A percentile compares a stretch with the other conserved stretches of the same genome.
Conservation (phyloP, 2,888 invertebrate genomes). For the Gibbula magus region DNA sequence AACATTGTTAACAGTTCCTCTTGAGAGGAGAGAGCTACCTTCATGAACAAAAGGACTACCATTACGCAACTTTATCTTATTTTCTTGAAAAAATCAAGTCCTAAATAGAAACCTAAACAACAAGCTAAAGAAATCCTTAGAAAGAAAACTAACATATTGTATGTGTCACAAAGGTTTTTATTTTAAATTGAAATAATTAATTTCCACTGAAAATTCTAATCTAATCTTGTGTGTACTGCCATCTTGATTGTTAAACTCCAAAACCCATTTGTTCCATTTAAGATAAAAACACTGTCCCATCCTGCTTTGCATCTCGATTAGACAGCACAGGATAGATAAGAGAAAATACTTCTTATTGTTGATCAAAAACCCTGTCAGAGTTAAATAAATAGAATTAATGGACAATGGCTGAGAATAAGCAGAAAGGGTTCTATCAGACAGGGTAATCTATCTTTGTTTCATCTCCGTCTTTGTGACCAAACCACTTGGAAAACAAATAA, state of each 20-base stretch:
- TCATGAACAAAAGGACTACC: too few species aligned
- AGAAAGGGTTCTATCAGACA: not conserved
- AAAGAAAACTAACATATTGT: too few species aligned
- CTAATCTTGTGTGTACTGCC: not conserved
- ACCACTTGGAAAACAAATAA: slow-evolving; percentile 21
- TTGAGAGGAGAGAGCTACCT: too few species aligned
- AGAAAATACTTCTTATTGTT: slow-evolving; percentile 12
- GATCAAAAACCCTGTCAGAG: slow-evolving; percentile 8
- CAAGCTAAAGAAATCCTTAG: too few species aligned
- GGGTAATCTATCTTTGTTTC: slow-evolving; percentile 12
- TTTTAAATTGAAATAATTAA: too few species aligned
- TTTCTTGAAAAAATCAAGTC: too few species aligned
- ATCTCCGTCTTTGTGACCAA: slow-evolving; percentile 3
- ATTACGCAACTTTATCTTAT: too few species aligned
- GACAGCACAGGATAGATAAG: not conserved
- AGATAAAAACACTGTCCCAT: not conserved
- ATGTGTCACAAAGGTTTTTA: too few species aligned
- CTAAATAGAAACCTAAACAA: too few species aligned
- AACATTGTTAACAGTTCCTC: too few species aligned
- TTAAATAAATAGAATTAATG: slow-evolving; percentile 24
- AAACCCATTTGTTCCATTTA: not conserved
- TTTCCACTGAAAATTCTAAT: too few species aligned
- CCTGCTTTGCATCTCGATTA: not conserved
- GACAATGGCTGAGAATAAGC: slow-evolving; percentile 20
- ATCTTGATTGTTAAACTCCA: slow-evolving; percentile 1